A percentile compares a stretch with the other conserved stretches of the same genome.
Conservation (phyloP, 2,113 vertebrate genomes). For the Galbula dea region DNA sequence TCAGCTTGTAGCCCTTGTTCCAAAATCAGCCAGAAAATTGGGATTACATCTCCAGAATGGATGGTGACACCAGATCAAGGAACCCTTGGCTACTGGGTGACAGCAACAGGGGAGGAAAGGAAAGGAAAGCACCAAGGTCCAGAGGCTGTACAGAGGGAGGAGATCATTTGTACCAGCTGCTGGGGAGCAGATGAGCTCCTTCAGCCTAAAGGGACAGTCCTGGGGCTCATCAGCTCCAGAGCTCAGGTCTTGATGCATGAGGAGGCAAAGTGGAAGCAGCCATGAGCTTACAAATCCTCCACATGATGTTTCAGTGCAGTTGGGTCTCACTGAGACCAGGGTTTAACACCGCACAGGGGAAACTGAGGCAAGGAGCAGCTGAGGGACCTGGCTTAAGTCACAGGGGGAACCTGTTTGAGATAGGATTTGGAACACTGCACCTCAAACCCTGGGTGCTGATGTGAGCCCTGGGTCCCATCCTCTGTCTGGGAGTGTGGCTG, state of each 20-base stretch:
- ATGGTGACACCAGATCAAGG: not conserved
- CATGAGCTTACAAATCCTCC: not conserved
- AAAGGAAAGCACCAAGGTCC: not conserved
- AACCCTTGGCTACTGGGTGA: not conserved
- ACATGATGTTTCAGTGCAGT: not conserved
- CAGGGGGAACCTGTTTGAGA: not conserved
- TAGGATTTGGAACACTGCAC: not conserved
- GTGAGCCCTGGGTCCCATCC: not conserved
- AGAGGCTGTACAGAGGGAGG: not conserved
- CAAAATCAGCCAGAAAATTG: not conserved
- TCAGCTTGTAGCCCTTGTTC: fast-evolving
- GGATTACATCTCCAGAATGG: not conserved
- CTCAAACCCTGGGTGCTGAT: not conserved
- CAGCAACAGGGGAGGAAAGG: not conserved
- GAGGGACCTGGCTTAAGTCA: not conserved
- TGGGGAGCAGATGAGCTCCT: not conserved
- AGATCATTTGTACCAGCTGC: not conserved
- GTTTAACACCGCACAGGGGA: not conserved
- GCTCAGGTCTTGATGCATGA: not conserved
- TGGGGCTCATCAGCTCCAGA: not conserved
- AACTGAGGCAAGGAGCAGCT: not conserved
- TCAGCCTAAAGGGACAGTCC: not conserved
- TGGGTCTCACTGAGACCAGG: not conserved
- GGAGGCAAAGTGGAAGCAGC: fast-evolving
- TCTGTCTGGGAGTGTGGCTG: not conserved